Conservation (phyloP, 1,140 invertebrate genomes). For the Octopus bimaculoides region DNA sequence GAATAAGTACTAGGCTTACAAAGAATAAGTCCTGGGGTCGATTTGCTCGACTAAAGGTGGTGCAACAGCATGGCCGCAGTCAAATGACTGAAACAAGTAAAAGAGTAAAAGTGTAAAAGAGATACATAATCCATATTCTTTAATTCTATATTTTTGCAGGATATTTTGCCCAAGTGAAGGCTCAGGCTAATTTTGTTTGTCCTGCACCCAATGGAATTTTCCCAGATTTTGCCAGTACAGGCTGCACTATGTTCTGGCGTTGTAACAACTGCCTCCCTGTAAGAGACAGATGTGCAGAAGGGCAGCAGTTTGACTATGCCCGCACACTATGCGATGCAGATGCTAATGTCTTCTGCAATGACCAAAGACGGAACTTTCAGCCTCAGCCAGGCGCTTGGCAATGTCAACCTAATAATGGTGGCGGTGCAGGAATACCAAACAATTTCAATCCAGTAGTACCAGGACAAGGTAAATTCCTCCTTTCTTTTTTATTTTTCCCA, state of each 20-base stretch:
- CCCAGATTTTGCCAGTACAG: not conserved
- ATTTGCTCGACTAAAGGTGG: too few species aligned
- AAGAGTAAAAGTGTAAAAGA: too few species aligned
- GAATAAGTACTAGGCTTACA: too few species aligned
- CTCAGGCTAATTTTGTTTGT: not conserved
- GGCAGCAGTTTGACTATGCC: not conserved
- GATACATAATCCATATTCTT: too few species aligned
- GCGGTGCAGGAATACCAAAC: too few species aligned
- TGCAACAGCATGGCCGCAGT: too few species aligned
- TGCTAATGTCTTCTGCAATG: not conserved
- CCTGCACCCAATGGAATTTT: not conserved
- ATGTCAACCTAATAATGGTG: not conserved
- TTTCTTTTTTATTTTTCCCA: too few species aligned
- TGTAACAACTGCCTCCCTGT: not conserved
- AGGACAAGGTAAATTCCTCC: too few species aligned
- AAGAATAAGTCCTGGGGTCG: too few species aligned
- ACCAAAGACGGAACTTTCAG: not conserved
- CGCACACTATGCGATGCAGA: not conserved
- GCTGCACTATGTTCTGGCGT: not conserved
- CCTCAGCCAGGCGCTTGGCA: not conserved
- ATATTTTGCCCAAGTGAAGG: not conserved
- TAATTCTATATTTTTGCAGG: not conserved
- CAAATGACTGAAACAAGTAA: too few species aligned
- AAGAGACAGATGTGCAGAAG: not conserved
- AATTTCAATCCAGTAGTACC: too few species aligned